These are phyloP conservation scores for Thamnaconus septentrionalis DNA, from an alignment of 2,113 vertebrate species.

Conservation along the genomic window DNA sequence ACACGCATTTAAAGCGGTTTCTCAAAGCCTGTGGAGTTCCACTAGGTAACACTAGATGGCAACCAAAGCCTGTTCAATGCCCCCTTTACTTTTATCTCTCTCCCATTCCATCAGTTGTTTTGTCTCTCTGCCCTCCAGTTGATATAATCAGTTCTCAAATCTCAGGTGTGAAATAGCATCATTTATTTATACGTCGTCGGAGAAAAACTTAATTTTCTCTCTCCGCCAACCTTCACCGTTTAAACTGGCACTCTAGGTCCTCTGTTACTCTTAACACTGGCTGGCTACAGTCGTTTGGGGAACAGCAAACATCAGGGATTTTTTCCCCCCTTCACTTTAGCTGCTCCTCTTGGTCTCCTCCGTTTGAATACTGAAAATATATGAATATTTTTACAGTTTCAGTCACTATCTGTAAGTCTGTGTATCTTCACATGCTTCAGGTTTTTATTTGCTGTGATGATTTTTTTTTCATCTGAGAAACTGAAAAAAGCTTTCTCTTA, in stretches of 20 bases:
- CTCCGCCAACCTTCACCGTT: background rate
- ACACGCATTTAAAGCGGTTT: background rate
- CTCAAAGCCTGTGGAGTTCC: conserved; percentile 8
- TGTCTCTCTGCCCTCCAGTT: background rate
- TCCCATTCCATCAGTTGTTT: background rate
- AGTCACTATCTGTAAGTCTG: too few relatives aligned
- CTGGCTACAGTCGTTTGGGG: too few relatives aligned
- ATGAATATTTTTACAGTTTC: too few relatives aligned
- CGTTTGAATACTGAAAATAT: too few relatives aligned
- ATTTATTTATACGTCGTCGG: background rate
- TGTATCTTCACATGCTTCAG: too few relatives aligned
- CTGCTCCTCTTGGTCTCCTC: too few relatives aligned
- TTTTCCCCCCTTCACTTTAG: too few relatives aligned
- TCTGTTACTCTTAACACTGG: too few relatives aligned
- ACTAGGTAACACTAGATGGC: conserved; percentile 66
- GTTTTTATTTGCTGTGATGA: too few relatives aligned
- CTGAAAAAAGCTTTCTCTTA: too few relatives aligned
- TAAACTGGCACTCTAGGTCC: background rate
- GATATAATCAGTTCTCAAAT: background rate
- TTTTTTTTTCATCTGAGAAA: too few relatives aligned
- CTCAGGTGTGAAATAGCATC: background rate
- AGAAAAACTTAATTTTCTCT: background rate
- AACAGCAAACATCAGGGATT: too few relatives aligned
- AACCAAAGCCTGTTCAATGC: conserved; percentile 38
- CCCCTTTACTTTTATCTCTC: background rate